Base-by-base conservation (phyloP, 2,888 invertebrate species). In the Caenorhabditis japonica region DNA sequence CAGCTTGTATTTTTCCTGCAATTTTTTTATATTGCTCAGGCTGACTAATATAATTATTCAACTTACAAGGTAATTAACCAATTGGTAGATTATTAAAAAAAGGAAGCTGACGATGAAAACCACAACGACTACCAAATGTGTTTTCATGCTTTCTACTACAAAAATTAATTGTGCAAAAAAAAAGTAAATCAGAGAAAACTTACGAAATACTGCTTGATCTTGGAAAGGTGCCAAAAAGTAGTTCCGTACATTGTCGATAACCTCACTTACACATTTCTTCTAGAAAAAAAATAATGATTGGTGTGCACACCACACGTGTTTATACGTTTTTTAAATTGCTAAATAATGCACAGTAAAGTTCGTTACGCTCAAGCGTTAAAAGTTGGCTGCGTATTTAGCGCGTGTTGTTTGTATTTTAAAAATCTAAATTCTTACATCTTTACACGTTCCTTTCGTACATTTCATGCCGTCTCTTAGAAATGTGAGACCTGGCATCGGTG, bases 391-490 rank as follows among this genome's bases (percentile, higher is more conserved):
- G 12, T 38, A 23, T 19, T 4, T 3, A 17, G 13, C 23, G 23
- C 21, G 7, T 0, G 2, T 36, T 17, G 4, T 49, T 41, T 13
- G 13, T 23, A 15, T 33, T 30, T 13, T 12, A 2, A 34, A 7
- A 19, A 27, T n/a, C 23, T 17, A 7, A 5, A 19, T 13, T 36
- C 68, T 68, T 15, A 80, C 80, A 51, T 79, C 58, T n/a, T 60
- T 52, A 41, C 97, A 97, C 89, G 95, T 94, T 39, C 97, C 97
- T 90, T 95, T 94, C 85, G 95, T 93, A 87, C 97, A 97, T 0
- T 95, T 95, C 21, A 95, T 94, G 5, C 95, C 95, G 88, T 95
- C 94, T 0, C 94, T 93, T 60, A 95, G 89, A 76, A 27, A 64
- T 8, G 10, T 46, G 25, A n/a, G 17, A 15, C 56, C 66, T n/a